Evolutionary conservation across 2,113 vertebrate species (phyloP).

Genomic region (Muntiacus muntjak): DNA sequence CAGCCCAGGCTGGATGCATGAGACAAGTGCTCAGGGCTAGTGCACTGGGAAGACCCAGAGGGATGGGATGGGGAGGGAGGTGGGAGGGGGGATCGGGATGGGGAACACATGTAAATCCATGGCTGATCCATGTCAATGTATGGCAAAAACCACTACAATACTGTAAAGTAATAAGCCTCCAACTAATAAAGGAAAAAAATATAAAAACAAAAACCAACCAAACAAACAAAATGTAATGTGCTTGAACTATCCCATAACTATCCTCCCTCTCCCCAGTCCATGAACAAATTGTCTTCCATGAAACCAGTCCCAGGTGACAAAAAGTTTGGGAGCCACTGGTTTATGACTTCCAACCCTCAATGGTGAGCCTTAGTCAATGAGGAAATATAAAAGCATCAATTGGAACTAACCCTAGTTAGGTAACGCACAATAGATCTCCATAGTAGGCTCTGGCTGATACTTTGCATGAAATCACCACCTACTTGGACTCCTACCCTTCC

Average conservation of each 20-base stretch:
- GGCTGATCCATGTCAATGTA: too few relatives aligned
- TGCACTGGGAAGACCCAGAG: too few relatives aligned
- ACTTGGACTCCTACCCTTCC: not conserved
- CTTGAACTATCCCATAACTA: not conserved
- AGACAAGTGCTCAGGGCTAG: too few relatives aligned
- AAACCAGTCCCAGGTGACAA: not conserved
- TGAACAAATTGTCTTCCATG: not conserved
- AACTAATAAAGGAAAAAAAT: too few relatives aligned
- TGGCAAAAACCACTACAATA: too few relatives aligned
- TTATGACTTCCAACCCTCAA: not conserved
- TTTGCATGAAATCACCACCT: not conserved
- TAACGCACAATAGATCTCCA: fast-evolving
- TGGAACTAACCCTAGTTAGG: not conserved
- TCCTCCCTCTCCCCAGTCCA: not conserved
- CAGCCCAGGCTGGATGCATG: too few relatives aligned
- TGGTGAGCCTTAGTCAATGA: not conserved
- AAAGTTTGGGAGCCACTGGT: not conserved
- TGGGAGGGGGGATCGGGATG: too few relatives aligned
- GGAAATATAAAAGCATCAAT: not conserved
- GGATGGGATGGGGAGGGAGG: too few relatives aligned
- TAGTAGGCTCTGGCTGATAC: not conserved
- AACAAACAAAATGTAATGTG: not conserved
- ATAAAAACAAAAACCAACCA: not conserved
- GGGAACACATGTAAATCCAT: too few relatives aligned
- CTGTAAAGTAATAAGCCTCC: too few relatives aligned